Conservation (phyloP, 2,113 vertebrate species). For the Terrapene triunguis region DNA sequence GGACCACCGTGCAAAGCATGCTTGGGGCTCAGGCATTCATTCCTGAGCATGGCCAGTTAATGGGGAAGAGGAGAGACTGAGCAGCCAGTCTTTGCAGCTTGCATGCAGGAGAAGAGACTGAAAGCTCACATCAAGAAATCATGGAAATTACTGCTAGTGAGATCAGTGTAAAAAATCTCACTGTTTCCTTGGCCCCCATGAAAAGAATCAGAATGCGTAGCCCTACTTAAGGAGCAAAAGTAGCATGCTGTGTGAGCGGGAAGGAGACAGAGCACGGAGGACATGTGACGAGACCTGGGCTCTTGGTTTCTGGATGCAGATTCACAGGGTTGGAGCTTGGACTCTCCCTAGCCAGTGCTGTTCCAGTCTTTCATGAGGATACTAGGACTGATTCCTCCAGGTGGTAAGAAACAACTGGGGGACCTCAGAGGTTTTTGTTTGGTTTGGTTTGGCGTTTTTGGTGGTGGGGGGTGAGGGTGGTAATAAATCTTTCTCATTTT, state of each 20-base stretch:
- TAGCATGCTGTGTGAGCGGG: rapidly evolving
- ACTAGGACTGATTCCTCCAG: background rate
- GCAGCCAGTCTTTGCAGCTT: background rate
- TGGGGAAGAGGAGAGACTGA: background rate
- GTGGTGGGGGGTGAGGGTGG: too few relatives aligned
- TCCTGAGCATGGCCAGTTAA: background rate
- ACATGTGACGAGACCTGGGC: rapidly evolving
- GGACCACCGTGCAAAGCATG: background rate
- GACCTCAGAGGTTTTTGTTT: background rate
- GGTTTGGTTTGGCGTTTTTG: too few relatives aligned
- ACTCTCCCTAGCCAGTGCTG: background rate
- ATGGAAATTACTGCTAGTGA: background rate
- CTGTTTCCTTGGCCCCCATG: background rate
- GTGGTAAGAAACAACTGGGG: background rate
- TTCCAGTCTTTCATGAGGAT: background rate
- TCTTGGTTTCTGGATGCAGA: background rate
- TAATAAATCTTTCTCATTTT: too few relatives aligned
- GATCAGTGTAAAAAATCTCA: background rate
- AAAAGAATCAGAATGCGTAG: background rate
- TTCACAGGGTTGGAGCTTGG: background rate
- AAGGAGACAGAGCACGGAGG: background rate
- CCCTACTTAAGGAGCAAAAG: background rate
- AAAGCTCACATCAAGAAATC: background rate
- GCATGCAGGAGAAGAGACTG: background rate
- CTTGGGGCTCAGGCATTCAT: background rate